phyloP scores from a whole-genome alignment of 1,140 invertebrate genomes.

The Cheumatopsyche charites region DNA sequence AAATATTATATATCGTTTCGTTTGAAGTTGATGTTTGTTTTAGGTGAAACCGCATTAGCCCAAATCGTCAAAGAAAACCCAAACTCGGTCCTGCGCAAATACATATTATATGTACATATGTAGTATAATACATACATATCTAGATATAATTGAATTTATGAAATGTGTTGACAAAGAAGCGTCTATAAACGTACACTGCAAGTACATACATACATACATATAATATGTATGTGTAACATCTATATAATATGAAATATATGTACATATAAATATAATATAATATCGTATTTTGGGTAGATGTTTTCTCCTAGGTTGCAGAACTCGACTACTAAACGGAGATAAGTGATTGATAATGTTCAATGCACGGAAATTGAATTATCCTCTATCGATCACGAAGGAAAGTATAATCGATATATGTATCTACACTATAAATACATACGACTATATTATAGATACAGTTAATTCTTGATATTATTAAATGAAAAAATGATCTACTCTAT shows the following conservation, averaged over 20 bases:
- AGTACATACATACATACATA: no score
- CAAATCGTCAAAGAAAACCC: no score
- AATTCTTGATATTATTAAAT: no score
- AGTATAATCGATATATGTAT: not conserved
- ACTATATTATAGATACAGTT: no score
- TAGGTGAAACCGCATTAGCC: no score
- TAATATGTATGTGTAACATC: not conserved
- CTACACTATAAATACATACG: no score
- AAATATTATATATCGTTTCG: no score
- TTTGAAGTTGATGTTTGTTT: no score
- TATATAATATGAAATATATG: not conserved
- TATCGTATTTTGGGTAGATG: not conserved
- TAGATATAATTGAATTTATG: not conserved
- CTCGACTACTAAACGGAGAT: not conserved
- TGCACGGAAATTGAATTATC: conserved; percentile 12
- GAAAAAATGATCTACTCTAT: no score
- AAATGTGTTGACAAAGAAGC: not conserved
- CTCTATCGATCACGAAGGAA: conserved; percentile 1
- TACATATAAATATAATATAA: not conserved
- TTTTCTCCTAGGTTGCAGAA: not conserved
- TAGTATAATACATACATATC: not conserved
- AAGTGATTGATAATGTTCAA: not conserved
- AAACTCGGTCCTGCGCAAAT: no score
- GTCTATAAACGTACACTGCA: no score
- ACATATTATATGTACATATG: no score